Conservation (phyloP, 2,888 invertebrate genomes). For the Salpingus planirostris region DNA sequence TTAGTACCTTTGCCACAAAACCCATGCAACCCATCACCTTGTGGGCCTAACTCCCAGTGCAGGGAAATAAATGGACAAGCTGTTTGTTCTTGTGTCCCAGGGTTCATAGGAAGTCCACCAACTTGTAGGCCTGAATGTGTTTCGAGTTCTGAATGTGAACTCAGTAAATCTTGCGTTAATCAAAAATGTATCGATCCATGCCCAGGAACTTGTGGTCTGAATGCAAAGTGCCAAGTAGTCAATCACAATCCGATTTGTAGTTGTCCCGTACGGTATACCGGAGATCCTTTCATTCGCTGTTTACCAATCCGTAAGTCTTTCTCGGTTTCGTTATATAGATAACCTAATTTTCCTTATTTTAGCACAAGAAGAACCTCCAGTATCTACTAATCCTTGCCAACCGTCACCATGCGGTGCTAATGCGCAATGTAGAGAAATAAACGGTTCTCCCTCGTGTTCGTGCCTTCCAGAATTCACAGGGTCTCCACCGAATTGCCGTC, state of each 20-base stretch:
- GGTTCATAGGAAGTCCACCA: slow-evolving; percentile 48
- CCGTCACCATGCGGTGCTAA: slow-evolving; percentile 41
- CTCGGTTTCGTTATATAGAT: background rate
- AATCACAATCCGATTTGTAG: slow-evolving; percentile 60
- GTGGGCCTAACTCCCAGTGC: slow-evolving; percentile 67
- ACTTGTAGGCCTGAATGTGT: slow-evolving; percentile 77
- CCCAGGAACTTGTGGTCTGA: slow-evolving; percentile 68
- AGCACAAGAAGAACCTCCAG: slow-evolving; percentile 16
- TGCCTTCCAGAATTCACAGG: slow-evolving; percentile 58
- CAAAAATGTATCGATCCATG: slow-evolving; percentile 82
- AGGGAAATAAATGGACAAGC: slow-evolving; percentile 52
- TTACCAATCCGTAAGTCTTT: slow-evolving; percentile 27
- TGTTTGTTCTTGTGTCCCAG: slow-evolving; percentile 40
- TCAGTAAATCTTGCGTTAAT: slow-evolving; percentile 65
- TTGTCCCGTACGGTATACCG: slow-evolving; percentile 48
- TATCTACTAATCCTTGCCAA: slow-evolving; percentile 49
- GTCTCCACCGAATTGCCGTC: slow-evolving; percentile 62
- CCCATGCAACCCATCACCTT: slow-evolving; percentile 63
- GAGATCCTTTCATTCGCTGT: slow-evolving; percentile 49
- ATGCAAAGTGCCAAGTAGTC: slow-evolving; percentile 68
- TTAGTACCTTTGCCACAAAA: slow-evolving; percentile 29
- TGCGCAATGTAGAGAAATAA: slow-evolving; percentile 52
- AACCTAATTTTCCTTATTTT: slow-evolving; percentile 6
- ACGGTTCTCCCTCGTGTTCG: slow-evolving; percentile 60
- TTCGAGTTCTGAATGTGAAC: slow-evolving; percentile 67